A percentile compares a stretch with the other conserved stretches of the same genome.
phyloP scores from a whole-genome alignment of 2,113 vertebrate genomes.

The Menidia beryllina region DNA sequence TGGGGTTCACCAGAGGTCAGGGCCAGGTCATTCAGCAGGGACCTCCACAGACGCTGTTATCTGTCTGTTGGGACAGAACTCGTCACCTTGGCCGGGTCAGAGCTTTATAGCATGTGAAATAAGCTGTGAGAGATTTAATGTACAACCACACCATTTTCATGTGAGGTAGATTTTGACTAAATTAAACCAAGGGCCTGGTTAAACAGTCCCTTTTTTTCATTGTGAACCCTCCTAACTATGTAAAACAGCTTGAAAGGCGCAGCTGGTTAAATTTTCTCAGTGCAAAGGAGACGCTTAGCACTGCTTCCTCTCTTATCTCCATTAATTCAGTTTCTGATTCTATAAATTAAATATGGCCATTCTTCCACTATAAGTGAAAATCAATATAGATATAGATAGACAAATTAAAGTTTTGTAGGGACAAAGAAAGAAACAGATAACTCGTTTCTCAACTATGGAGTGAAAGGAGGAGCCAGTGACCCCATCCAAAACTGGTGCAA shows the following conservation, averaged over 20 bases:
- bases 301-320: too few species aligned
- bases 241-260: too few species aligned
- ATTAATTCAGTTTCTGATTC: too few species aligned
- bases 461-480: slow-evolving; percentile 64
- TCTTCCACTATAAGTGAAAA: too few species aligned
- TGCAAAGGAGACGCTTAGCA: too few species aligned
- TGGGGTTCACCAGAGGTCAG: slow-evolving; percentile 77
- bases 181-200: not conserved
- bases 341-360: too few species aligned
- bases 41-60: slow-evolving; percentile 31
- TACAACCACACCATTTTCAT: not conserved
- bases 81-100: not conserved
- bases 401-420: not conserved
- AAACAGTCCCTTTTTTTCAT: not conserved
- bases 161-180: not conserved
- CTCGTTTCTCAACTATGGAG: not conserved
- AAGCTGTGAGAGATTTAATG: not conserved
- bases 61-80: not conserved
- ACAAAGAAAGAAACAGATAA: not conserved
- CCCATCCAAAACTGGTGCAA: slow-evolving; percentile 83
- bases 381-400: too few species aligned
- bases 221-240: too few species aligned
- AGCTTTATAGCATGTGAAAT: not conserved
- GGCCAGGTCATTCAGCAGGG: slow-evolving; percentile 72
- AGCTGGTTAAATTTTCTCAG: too few species aligned